Evolutionary conservation across 1,140 invertebrate genomes (phyloP).

Genomic region (Asbolus verrucosus): DNA sequence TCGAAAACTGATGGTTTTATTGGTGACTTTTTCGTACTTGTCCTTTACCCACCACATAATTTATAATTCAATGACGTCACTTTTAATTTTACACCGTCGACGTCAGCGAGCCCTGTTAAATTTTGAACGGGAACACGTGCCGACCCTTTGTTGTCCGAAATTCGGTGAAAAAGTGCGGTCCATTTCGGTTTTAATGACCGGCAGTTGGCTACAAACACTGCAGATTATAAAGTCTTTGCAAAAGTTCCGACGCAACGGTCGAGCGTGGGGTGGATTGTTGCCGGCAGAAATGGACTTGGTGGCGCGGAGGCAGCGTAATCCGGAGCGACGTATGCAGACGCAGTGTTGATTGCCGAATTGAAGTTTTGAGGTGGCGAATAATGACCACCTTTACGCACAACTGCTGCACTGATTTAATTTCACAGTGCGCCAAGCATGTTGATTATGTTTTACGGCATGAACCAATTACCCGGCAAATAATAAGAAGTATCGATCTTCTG

Average conservation of each 20-base stretch:
- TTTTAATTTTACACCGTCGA: constrained; percentile 27
- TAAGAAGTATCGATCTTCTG: too few relatives aligned
- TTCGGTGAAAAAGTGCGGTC: constrained; percentile 31
- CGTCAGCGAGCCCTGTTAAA: constrained; percentile 26
- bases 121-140: constrained; percentile 31
- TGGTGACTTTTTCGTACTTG: constrained; percentile 20
- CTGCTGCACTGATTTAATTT: too few relatives aligned
- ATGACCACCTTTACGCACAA: too few relatives aligned
- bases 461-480: too few relatives aligned
- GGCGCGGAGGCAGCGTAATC: too few relatives aligned
- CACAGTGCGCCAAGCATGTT: too few relatives aligned
- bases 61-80: constrained; percentile 34
- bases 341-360: too few relatives aligned
- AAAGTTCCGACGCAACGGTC: constrained; percentile 23
- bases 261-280: background rate
- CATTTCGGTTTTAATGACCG: constrained; percentile 37
- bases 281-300: too few relatives aligned
- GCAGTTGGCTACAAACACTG: constrained; percentile 30
- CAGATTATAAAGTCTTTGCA: constrained; percentile 36
- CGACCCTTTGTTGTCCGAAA: constrained; percentile 41
- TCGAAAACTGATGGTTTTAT: constrained; percentile 23
- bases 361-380: too few relatives aligned
- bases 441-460: too few relatives aligned
- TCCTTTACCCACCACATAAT: constrained; percentile 45
- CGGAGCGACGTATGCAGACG: too few relatives aligned